Evolutionary conservation across 1,140 invertebrate genomes (phyloP), one percentile per base, ranked within the genome.

Genomic region (Coptotermes formosanus): DNA sequence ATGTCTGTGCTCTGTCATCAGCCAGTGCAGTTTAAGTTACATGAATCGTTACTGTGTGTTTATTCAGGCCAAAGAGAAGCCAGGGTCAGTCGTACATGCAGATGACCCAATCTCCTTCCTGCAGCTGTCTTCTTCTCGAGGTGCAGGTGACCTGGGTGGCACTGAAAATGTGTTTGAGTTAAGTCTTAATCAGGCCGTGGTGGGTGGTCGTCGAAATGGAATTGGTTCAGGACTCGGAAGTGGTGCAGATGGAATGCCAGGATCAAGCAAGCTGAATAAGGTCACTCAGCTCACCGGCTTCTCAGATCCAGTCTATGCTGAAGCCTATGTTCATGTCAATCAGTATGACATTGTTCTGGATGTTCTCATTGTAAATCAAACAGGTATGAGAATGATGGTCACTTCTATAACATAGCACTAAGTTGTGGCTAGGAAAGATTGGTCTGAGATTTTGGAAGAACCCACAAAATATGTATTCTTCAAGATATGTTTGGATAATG

Each of bases 201-300:
- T 95, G 82, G 95, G 96, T 82, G 91, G 87, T 38, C 48, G 82
- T 14, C 91, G 21, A 94, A 64, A 48, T 64, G 64, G 75, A n/a
- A 32, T 52, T 32, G 48, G 83, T 52, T 43, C 82, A 25, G 83
- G 83, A 93, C 88, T 93, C 92, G 4, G 92, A 93, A 16, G 90
- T 92, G 83, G 92, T 92, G 88, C 91, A 75, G 69, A 75, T 6
- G 89, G 75, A 92, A 93, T 59, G 92, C 91, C 92, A 43, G 90
- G 92, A 12, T 92, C 93, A 2, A 95, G 91, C 87, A 95, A 96
- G 89, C 90, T 96, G 75, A 96, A 95, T 87, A 96, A 99, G 92
- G 98, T 99, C 38, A 98, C 97, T n/a, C 99, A 99, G 91, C 92
- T 99, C 87, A 99, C 99, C n/a, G 99, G 99, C 32, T 99, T 99